Base-by-base conservation (phyloP, 2,888 invertebrate species). In the Yponomeuta cagnagella region DNA sequence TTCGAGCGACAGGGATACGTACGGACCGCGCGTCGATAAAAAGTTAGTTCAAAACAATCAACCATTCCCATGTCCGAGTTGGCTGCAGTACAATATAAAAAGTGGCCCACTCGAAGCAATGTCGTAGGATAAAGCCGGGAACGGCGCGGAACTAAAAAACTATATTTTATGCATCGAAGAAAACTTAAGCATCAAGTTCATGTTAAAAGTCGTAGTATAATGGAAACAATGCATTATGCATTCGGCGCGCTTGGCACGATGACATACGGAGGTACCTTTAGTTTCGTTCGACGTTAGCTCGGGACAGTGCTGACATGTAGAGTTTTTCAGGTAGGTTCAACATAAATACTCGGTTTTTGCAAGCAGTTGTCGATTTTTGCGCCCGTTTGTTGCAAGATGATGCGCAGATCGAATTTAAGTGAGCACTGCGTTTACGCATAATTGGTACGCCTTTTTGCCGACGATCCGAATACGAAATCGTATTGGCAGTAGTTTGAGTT, bases 151-250 rank as follows among this genome's bases (percentile, higher is more conserved):
- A 80, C 83, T 81, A 90, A 90, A 90, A 91, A 90, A 86, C 77
- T 79, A 79, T 79, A 88, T 86, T 88, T 89, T 90, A 90, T 90
- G 89, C 89, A 88, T 87, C 85, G 81, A 83, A 85, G 83, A 87
- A 88, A 88, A 87, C 82, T 89, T 88, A 88, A 90, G 15, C 90
- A 90, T 90, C 87, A 81, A 81, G 85, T 88, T 89, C 90, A 89
- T 90, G 89, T 88, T 89, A 90, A 91, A 89, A 85, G 82, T 88
- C 86, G 88, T 89, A 89, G 90, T 90, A 88, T 90, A 92, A 91
- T 92, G 90, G 88, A 91, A 90, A 89, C 90, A 85, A 90, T 92
- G 86, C 86, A 90, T 92, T 80, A 92, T 92, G 86, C 88, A 92
- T 88, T 75, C 80, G 74, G 79, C 78, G 76, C 77, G 77, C 78